Base-by-base conservation (phyloP, 2,797 vertebrate genomes). In the Somateria mollissima region DNA sequence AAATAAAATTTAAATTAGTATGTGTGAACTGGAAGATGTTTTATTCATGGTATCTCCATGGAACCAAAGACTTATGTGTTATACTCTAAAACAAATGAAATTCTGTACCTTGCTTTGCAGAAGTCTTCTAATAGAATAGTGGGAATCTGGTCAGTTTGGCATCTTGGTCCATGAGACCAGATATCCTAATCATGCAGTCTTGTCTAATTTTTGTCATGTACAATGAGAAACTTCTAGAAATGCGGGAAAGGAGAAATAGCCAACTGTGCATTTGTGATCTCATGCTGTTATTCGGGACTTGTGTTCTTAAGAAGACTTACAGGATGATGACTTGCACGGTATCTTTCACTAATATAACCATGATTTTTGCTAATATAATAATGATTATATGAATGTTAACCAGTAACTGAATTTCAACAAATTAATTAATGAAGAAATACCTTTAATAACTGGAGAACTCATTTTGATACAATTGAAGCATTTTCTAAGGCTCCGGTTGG, bases 381-480 rank as follows among this genome's bases (percentile, higher is more conserved):
- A 30, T 49, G 13, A 19, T 11, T 89, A 89, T 47, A 34, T 76
- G 25, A 76, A 54, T 71, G 32, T 39, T 93, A 80, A 69, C 70
- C 34, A 81, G 79, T 73, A 69, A 64, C 51, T 61, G 39, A 67
- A 87, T 92, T 81, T 74, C 73, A 91, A 11, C 34, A 81, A 84
- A 93, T 47, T 77, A 79, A 58, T 92, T 89, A 85, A 75, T 57
- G 65, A 83, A 83, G 53, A 65, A 92, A 79, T 67, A 21, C 7
- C 3, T 71, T 56, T 13, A 54, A 89, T 41, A 28, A 87, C 5
- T 8, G 10, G n/a, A 89, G 36, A 88, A 11, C 39, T 62, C 36
- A 3, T 77, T 95, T 86, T 73, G 47, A 61, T 64, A 51, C 65
- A 91, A 61, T 3, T 12, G 37, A 56, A 58, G 58, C 36, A 34